Percentiles rank a stretch among this genome's conserved stretches.
phyloP scores from a whole-genome alignment of 2,888 invertebrate genomes.

The Drosophila tripunctata region DNA sequence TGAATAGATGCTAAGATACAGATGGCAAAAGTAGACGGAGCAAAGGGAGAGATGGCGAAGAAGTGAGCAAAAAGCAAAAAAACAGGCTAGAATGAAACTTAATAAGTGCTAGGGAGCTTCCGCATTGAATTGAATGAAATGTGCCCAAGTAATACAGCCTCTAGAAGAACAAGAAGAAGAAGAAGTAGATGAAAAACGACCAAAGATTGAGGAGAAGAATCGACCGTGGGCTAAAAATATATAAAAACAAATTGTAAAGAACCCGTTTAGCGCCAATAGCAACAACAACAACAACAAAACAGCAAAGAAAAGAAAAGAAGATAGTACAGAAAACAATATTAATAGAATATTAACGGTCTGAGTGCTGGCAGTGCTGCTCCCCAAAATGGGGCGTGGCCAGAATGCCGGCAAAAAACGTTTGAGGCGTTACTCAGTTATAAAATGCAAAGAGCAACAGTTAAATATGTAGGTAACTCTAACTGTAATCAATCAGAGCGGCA shows the following conservation, averaged over 20 bases:
- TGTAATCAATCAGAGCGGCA: constrained; percentile 70
- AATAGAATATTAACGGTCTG: constrained; percentile 71
- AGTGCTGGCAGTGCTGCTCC: constrained; percentile 10
- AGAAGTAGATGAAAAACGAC: constrained; percentile 2
- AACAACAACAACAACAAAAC: constrained; percentile 18
- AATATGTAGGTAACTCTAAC: constrained; percentile 62
- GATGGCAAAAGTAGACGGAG: constrained; percentile 20
- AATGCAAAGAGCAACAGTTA: constrained; percentile 62
- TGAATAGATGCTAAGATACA: neutral
- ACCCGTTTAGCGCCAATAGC: constrained; percentile 64
- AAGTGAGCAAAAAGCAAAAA: too few species aligned
- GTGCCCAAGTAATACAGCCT: constrained; percentile 8
- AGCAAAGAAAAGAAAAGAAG: constrained; percentile 34
- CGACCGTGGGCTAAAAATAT: constrained; percentile 20
- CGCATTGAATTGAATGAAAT: constrained; percentile 42
- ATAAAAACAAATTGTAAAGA: constrained; percentile 31
- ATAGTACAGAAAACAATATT: constrained; percentile 44
- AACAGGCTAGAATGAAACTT: constrained; percentile 34
- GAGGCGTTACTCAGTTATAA: constrained; percentile 39
- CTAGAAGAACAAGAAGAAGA: constrained; percentile 11
- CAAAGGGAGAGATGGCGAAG: neutral
- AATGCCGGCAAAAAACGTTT: constrained; percentile 27
- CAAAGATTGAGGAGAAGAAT: neutral
- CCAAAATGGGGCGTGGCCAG: constrained; percentile 50
- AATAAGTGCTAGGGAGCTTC: constrained; percentile 48